Conservation (phyloP, 2,113 vertebrate species). For the Dicentrarchus labrax region DNA sequence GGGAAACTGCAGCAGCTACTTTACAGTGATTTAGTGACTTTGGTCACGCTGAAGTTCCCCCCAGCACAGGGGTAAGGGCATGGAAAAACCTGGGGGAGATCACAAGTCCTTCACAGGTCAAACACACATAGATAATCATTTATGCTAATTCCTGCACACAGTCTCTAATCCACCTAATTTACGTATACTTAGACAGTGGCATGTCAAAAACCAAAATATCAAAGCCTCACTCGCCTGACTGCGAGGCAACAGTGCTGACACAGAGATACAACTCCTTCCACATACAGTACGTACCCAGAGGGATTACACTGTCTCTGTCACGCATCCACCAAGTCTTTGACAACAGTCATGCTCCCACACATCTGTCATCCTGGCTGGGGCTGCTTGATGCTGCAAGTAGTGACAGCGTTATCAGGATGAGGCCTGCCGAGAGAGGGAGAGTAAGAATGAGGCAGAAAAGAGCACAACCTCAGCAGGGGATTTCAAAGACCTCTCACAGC, state of each 20-base stretch:
- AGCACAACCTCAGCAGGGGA: conserved; percentile 62
- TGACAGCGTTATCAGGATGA: conserved; percentile 49
- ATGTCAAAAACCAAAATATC: not conserved
- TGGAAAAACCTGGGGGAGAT: not conserved
- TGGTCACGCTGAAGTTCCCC: not conserved
- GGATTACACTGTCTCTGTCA: conserved; percentile 32
- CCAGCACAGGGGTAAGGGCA: not conserved
- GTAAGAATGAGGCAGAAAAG: conserved; percentile 48
- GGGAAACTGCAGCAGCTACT: conserved; percentile 8
- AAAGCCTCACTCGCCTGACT: conserved; percentile 7
- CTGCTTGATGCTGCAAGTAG: conserved; percentile 57
- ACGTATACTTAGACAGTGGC: not conserved
- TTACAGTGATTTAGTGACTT: conserved; percentile 35
- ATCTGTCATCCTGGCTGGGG: conserved; percentile 39
- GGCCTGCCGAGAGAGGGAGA: conserved; percentile 48
- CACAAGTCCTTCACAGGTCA: conserved; percentile 17
- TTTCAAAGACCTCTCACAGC: conserved; percentile 51
- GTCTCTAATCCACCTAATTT: not conserved
- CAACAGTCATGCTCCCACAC: conserved; percentile 37
- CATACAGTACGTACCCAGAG: conserved; percentile 17
- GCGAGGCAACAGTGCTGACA: conserved; percentile 9
- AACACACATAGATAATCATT: conserved; percentile 8
- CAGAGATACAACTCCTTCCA: conserved; percentile 3
- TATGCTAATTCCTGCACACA: conserved; percentile 18
- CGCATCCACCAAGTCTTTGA: conserved; percentile 46